Evolutionary conservation across 2,888 invertebrate genomes (phyloP).

Genomic region (Hedya salicella): DNA sequence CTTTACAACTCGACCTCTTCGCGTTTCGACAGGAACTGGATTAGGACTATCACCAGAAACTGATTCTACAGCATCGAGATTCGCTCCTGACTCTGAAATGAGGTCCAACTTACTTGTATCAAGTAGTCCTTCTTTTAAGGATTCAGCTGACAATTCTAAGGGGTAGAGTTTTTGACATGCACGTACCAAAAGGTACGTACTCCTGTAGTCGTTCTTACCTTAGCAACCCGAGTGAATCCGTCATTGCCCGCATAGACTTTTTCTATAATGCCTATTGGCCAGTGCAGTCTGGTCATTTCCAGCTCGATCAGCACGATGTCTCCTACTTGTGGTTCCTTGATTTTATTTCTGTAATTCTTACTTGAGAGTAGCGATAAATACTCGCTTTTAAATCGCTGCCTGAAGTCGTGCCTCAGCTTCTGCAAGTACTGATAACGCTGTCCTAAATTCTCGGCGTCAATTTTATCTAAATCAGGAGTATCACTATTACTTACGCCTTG

Average conservation of each 20-base stretch:
- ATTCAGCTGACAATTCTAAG: slow-evolving; percentile 4
- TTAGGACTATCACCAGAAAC: background rate
- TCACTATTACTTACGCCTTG: slow-evolving; percentile 36
- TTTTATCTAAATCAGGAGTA: slow-evolving; percentile 22
- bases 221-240: background rate
- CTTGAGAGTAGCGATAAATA: slow-evolving; percentile 10
- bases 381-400: slow-evolving; percentile 32
- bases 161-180: slow-evolving; percentile 18
- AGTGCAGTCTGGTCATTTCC: background rate
- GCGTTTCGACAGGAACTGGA: background rate
- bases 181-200: background rate
- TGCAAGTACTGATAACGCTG: slow-evolving; percentile 1
- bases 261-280: no score
- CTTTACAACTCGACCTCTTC: slow-evolving; percentile 1
- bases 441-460: background rate
- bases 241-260: no score
- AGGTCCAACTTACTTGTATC: background rate
- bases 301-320: slow-evolving; percentile 28
- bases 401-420: slow-evolving; percentile 40
- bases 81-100: background rate
- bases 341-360: background rate
- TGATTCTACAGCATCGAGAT: background rate
- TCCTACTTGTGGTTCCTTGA: slow-evolving; percentile 8
- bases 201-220: slow-evolving; percentile 12
- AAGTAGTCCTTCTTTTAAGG: background rate